Evolutionary conservation across 2,113 vertebrate genomes (phyloP).

Genomic region (Eupsittula cactorum): DNA sequence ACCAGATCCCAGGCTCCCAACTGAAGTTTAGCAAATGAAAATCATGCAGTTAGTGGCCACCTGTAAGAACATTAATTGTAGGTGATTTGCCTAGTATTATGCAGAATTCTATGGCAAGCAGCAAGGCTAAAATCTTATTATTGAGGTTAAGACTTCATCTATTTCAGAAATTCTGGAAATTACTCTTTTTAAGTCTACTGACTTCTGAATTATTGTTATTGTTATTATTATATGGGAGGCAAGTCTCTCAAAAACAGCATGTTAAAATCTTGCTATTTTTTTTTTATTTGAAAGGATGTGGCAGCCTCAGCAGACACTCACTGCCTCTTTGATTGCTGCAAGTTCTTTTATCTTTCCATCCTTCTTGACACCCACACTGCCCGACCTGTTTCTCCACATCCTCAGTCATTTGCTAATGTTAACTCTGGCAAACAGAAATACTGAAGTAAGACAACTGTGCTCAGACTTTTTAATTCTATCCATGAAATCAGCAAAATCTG

Average conservation of each 20-base stretch:
- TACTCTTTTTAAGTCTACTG: not conserved
- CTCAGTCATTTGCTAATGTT: slow-evolving; percentile 42
- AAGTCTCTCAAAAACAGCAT: not conserved
- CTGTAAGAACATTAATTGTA: not conserved
- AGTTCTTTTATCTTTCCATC: slow-evolving; percentile 25
- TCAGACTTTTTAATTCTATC: not conserved
- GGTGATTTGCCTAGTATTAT: not conserved
- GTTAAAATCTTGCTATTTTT: not conserved
- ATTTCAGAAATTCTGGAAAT: not conserved
- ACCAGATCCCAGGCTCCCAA: not conserved
- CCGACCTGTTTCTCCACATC: slow-evolving; percentile 16
- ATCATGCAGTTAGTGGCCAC: not conserved
- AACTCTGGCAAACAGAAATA: slow-evolving; percentile 38
- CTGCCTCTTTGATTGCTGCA: not conserved
- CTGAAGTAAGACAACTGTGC: not conserved
- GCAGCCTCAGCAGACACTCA: not conserved
- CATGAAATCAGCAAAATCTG: not conserved
- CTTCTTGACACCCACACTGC: not conserved
- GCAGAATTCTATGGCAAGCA: not conserved
- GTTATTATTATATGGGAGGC: not conserved
- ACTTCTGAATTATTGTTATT: not conserved
- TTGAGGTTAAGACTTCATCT: not conserved
- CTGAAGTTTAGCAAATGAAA: not conserved
- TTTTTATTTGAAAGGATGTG: not conserved
- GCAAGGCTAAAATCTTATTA: not conserved